Evolutionary conservation across 2,888 invertebrate species (phyloP), one percentile per base, ranked within the genome.

Genomic region (Cybosia mesomella): DNA sequence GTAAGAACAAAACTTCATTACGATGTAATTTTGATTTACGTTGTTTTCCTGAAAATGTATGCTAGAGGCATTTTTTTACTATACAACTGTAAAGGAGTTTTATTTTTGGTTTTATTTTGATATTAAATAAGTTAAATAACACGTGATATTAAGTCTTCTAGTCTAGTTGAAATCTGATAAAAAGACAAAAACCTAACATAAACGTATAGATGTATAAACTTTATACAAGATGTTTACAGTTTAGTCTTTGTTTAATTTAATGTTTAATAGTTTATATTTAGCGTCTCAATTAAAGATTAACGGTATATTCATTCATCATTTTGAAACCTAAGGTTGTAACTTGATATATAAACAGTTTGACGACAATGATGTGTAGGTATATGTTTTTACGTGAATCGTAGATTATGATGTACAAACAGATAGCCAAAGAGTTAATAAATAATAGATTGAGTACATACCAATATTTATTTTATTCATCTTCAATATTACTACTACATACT

Each of bases 301-400:
- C 71, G 68, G 76, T 83, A 85, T 79, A 87, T 87, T 87, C 84
- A 89, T 86, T 87, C 84, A 89, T 90, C 86, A 90, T 87, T 88
- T 87, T 89, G 94, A 89, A 94, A 94, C 91, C 79, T 91, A 94
- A 89, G 94, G 94, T 95, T 95, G 94, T 95, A 93, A 92, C 89
- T 94, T 86, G 89, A 91, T 93, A 93, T 91, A 91, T 90, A 92
- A 79, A 91, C 86, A 83, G 88, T 89, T 90, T 89, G 85, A 90
- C 79, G 82, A 90, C 89, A 89, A 89, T 90, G 85, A 88, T 91
- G 89, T 90, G 91, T 94, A 91, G 89, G 85, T 88, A 89, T 92
- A 92, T 93, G 93, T 95, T 94, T 95, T 91, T 94, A 94, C 92
- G 92, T 93, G 91, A 91, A 87, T 86, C 79, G 93, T 94, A 94